These are phyloP conservation scores for Pseudomyrmex gracilis DNA, from an alignment of 1,140 invertebrate species.

Conservation along the genomic window DNA sequence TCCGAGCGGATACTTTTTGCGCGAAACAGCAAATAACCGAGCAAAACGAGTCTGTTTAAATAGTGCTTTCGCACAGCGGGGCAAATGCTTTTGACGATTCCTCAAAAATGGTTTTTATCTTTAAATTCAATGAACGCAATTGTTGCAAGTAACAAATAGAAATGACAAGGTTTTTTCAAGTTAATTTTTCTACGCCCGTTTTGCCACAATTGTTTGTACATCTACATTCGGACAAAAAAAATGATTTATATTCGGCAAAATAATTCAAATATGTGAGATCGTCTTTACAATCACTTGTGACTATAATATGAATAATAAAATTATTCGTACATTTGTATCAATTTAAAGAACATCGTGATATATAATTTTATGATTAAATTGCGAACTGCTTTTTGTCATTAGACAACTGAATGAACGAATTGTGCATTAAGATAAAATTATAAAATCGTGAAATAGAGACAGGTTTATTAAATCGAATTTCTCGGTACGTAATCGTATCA, in stretches of 20 bases:
- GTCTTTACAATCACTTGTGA: not conserved
- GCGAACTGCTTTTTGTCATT: not conserved
- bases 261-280: not conserved
- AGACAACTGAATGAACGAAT: slow-evolving; percentile 33
- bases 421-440: slow-evolving; percentile 1
- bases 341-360: not conserved
- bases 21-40: slow-evolving; percentile 45
- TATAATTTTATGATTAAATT: not conserved
- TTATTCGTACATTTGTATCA: not conserved
- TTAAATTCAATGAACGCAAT: not conserved
- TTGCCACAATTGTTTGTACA: no score
- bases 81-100: slow-evolving; percentile 6
- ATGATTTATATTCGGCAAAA: not conserved
- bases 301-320: not conserved
- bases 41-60: slow-evolving; percentile 48
- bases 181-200: no score
- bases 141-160: slow-evolving; percentile 1
- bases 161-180: not conserved
- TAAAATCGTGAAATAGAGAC: slow-evolving; percentile 34
- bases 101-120: slow-evolving; percentile 22
- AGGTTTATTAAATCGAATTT: slow-evolving; percentile 48
- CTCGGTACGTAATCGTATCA: slow-evolving; percentile 34
- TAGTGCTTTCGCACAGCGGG: slow-evolving; percentile 22
- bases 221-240: not conserved
- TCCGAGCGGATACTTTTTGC: slow-evolving; percentile 36